Conservation (phyloP, 2,113 vertebrate genomes). For the Melanostigma gelatinosum region DNA sequence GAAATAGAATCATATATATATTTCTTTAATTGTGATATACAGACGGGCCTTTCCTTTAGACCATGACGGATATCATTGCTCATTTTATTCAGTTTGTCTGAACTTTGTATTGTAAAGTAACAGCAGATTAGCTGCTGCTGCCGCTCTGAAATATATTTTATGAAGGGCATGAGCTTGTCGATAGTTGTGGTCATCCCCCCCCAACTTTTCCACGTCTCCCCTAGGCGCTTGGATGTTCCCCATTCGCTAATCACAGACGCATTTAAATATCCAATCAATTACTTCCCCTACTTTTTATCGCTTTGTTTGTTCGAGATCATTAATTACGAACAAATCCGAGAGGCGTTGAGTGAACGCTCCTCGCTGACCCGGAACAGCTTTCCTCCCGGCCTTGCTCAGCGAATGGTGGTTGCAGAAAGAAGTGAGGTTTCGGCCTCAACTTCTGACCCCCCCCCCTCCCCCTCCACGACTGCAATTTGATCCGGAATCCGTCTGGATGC, state of each 20-base stretch:
- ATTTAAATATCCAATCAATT: constrained; percentile 54
- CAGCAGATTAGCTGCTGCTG: background rate
- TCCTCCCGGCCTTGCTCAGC: background rate
- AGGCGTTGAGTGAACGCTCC: background rate
- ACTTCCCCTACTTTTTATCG: constrained; percentile 47
- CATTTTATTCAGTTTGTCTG: constrained; percentile 43
- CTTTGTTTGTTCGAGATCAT: constrained; percentile 61
- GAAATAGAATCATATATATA: constrained; percentile 21
- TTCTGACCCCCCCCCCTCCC: background rate
- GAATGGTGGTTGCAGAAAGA: background rate
- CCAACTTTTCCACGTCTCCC: constrained; percentile 1
- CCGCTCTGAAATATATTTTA: background rate
- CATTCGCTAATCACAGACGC: constrained; percentile 20
- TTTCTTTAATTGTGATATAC: constrained; percentile 29
- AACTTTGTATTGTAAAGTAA: constrained; percentile 21
- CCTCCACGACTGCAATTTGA: constrained; percentile 2
- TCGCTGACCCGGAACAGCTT: constrained; percentile 50
- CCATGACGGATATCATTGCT: background rate
- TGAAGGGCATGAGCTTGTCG: background rate
- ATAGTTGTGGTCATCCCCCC: constrained; percentile 12
- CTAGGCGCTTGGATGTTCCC: background rate
- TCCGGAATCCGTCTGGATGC: background rate
- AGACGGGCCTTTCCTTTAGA: constrained; percentile 15
- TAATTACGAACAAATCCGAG: constrained; percentile 61
- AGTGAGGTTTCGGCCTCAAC: background rate